Conservation (phyloP, 2,888 invertebrate genomes). For the Pristionchus arcanus region DNA sequence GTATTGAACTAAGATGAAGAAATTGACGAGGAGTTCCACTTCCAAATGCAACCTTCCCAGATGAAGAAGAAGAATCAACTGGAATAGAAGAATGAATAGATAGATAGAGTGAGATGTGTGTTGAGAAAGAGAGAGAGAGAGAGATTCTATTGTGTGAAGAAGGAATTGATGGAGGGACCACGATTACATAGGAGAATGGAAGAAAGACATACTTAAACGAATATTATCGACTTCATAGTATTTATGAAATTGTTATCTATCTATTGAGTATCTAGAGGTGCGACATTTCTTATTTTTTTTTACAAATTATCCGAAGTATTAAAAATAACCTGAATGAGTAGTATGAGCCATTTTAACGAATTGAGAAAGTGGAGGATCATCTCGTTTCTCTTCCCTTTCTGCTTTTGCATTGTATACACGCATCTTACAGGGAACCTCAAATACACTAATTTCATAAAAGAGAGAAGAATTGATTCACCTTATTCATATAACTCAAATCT, state of each 20-base stretch:
- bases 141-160: constrained; percentile 25
- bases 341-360: constrained; percentile 50
- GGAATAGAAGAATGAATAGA: constrained; percentile 11
- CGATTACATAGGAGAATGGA: neutral
- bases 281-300: neutral
- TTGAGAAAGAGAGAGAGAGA: constrained; percentile 43
- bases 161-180: neutral
- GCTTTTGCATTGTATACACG: constrained; percentile 46
- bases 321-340: neutral
- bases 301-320: too few species aligned
- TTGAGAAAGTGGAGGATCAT: constrained; percentile 40
- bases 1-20: constrained; percentile 40
- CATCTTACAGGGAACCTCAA: constrained; percentile 53
- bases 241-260: neutral
- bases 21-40: constrained; percentile 56
- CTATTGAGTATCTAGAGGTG: neutral
- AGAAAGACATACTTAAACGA: neutral
- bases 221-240: neutral
- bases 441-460: too few species aligned
- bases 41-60: constrained; percentile 48
- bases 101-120: neutral
- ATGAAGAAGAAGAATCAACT: constrained; percentile 4
- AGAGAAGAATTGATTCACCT: constrained; percentile 3
- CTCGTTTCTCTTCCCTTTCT: neutral
- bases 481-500: constrained; percentile 52